These are phyloP conservation scores for Sparidentex hasta DNA, from an alignment of 2,797 vertebrate species.

Conservation along the genomic window DNA sequence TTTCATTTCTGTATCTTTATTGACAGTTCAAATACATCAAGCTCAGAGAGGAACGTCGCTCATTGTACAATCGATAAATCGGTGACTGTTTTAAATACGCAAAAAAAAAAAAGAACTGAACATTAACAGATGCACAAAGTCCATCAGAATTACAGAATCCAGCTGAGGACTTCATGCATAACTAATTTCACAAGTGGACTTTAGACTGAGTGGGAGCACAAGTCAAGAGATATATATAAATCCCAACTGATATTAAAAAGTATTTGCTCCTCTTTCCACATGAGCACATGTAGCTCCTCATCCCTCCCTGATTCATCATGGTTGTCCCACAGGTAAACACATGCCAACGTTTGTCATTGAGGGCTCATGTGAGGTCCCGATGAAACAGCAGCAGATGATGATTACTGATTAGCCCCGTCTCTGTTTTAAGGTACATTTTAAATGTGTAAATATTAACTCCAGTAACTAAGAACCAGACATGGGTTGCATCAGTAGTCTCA, in stretches of 20 bases:
- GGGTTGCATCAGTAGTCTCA: not conserved
- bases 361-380: slow-evolving; percentile 2
- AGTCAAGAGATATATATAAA: no score
- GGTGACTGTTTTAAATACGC: no score
- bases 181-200: no score
- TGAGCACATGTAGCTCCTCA: not conserved
- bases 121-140: no score
- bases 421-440: not conserved
- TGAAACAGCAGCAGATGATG: slow-evolving; percentile 1
- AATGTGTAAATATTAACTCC: no score
- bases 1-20: not conserved
- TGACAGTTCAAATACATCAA: not conserved
- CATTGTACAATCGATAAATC: no score
- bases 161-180: no score
- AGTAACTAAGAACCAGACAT: not conserved
- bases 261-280: not conserved
- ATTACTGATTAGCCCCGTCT: slow-evolving; percentile 19
- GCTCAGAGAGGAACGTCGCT: no score
- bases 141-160: no score
- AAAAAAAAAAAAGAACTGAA: no score
- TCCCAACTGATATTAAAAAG: no score
- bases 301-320: not conserved
- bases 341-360: slow-evolving; percentile 9
- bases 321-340: not conserved
- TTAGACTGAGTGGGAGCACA: no score